Evolutionary conservation across 2,113 vertebrate species (phyloP).

Genomic region (Macaca fascicularis): T2T-MFA8v1.1 NC_088376.1:55909001-55909500

Average conservation of each 20-base stretch:
- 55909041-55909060: neutral
- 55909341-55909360: neutral
- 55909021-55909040: no score
- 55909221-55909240: neutral
- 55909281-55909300: neutral
- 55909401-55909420: neutral
- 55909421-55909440: neutral
- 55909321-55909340: neutral
- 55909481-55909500: neutral
- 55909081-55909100: neutral
- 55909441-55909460: neutral
- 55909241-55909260: neutral
- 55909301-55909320: neutral
- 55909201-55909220: neutral
- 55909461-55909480: neutral
- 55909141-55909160: neutral
- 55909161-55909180: rapidly evolving
- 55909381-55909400: neutral
- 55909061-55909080: neutral
- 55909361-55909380: neutral
- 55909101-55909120: neutral
- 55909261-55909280: neutral
- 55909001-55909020: neutral
- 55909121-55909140: neutral
- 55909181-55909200: neutral